Conservation (phyloP, 2,797 vertebrate genomes). For the Macroramphosus scolopax region DNA sequence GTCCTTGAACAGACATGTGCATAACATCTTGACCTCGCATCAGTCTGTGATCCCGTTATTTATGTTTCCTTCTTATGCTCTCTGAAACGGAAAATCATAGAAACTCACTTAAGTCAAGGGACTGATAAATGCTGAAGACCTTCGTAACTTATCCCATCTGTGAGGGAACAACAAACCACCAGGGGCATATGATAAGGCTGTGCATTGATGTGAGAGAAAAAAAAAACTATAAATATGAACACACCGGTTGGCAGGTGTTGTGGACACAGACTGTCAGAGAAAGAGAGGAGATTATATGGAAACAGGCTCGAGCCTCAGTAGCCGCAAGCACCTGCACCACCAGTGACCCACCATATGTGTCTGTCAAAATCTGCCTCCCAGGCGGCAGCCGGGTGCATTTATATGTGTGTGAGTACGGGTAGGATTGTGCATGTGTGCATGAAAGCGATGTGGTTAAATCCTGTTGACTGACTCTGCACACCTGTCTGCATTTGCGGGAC, state of each 20-base stretch:
- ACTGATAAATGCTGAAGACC: no score
- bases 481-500: slow-evolving; percentile 56
- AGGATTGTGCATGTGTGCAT: slow-evolving; percentile 20
- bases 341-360: slow-evolving; percentile 56
- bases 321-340: slow-evolving; percentile 53
- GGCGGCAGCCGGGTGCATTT: slow-evolving; percentile 32
- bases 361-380: slow-evolving; percentile 59
- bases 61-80: no score
- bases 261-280: slow-evolving; percentile 36
- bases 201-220: slow-evolving; percentile 23
- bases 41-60: slow-evolving; percentile 3
- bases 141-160: no score
- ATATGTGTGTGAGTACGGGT: slow-evolving; percentile 9
- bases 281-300: slow-evolving; percentile 22
- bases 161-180: slow-evolving; percentile 2
- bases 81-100: no score
- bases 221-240: slow-evolving; percentile 31
- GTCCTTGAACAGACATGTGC: no score
- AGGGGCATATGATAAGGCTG: slow-evolving; percentile 18
- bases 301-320: slow-evolving; percentile 34
- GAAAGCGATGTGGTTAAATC: slow-evolving; percentile 43
- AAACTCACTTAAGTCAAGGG: no score
- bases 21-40: slow-evolving; percentile 26
- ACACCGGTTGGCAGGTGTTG: slow-evolving; percentile 46
- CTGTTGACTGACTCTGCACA: slow-evolving; percentile 44